phyloP scores from a whole-genome alignment of 2,797 vertebrate genomes.

The Sebastes taczanowskii region DNA sequence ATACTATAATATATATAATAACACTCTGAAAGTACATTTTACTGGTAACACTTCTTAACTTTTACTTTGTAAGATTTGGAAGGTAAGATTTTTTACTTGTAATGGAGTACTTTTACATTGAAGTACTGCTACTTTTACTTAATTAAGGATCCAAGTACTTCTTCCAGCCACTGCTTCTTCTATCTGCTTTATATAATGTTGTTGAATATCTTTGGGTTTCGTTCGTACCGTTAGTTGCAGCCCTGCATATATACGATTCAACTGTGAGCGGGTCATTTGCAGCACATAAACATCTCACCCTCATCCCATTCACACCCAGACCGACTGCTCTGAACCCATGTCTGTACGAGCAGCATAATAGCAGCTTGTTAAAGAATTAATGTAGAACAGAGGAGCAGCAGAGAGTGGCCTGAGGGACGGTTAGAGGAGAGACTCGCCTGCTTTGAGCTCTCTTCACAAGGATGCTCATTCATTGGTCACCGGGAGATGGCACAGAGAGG shows the following conservation, averaged over 20 bases:
- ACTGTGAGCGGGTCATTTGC: background rate
- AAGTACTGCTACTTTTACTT: background rate
- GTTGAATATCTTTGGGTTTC: background rate
- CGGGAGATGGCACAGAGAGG: conserved; percentile 49
- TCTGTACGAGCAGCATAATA: conserved; percentile 53
- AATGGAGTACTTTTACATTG: background rate
- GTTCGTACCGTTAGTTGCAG: no score
- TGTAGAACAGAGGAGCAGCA: conserved; percentile 67
- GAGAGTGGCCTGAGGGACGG: conserved; percentile 59
- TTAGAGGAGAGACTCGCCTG: conserved; percentile 50
- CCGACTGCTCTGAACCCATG: background rate
- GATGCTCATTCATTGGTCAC: conserved; percentile 75
- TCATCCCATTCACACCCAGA: background rate
- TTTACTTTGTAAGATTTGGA: background rate
- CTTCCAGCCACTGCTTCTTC: background rate
- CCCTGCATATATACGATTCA: background rate
- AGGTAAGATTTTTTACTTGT: background rate
- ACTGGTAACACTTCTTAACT: background rate
- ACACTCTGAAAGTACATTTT: background rate
- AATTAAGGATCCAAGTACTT: background rate
- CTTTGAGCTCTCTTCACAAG: conserved; percentile 72
- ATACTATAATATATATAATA: background rate
- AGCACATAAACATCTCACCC: background rate
- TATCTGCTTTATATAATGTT: background rate
- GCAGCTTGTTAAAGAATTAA: conserved; percentile 72